Base-by-base conservation (phyloP, 1,140 invertebrate species). In the Phymastichus coffea region DNA sequence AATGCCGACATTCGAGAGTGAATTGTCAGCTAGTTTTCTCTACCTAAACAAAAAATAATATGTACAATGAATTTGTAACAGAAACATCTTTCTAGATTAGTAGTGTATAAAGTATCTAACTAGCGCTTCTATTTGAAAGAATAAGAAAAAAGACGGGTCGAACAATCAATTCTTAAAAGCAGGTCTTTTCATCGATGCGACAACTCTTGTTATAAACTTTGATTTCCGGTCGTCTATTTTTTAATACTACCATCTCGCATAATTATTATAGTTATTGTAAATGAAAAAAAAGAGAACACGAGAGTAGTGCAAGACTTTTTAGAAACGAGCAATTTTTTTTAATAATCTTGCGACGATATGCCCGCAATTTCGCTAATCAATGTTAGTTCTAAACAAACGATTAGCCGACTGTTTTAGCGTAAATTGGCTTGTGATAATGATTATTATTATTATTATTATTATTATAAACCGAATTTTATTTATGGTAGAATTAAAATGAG, bases 1-100 rank as follows among this genome's bases (percentile, higher is more conserved):
- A 53, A 71, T 55, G 57, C 56, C 9, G 65, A 68, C 9, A 66
- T 72, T 22, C 41, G 37, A 40, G 44, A 70, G 40, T 35, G 69
- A 75, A 55, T 4, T 46, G 8, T 17, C 56, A 54, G 35, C 57
- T 43, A 65, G 64, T 61, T 52, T 55, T 66, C 55, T 20, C 6
- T 33, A 7, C 6, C 6, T 33, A 33, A 33, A 7, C 12, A 7
- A 7, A 33, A 33, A 33, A 33, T 33, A 33, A 33, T 33, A 33
- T 7, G 28, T 33, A 33, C 6, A 33, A 7, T 7, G 6, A 33
- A 12, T 7, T 33, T 33, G 6, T 33, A 7, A 33, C 6, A 33
- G 28, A 12, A 12, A 33, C 12, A 12, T 33, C 28, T n/a, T n/a
- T n/a, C n/a, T n/a, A n/a, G n/a, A n/a, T n/a, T n/a, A n/a, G n/a